A percentile compares a stretch with the other conserved stretches of the same genome.
Evolutionary conservation across 2,888 invertebrate species (phyloP).

Genomic region (Eristalis arbustorum): DNA sequence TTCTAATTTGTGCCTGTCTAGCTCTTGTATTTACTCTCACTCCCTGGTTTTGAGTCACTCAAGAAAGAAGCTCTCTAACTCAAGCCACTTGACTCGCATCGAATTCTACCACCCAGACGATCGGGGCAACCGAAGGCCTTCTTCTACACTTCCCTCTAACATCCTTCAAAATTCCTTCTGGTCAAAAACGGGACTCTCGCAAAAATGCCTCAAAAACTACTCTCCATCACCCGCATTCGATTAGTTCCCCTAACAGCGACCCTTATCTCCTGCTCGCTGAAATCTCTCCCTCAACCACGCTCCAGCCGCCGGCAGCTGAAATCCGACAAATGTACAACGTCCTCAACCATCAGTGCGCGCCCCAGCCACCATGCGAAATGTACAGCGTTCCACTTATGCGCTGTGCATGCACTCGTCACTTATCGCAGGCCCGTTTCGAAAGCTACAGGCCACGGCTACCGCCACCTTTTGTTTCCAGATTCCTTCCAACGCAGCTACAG

Average conservation of each 20-base stretch:
- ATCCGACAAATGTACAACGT: not conserved
- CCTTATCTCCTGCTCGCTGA: not conserved
- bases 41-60: too few relatives aligned
- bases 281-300: not conserved
- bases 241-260: not conserved
- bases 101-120: too few relatives aligned
- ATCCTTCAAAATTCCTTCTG: too few relatives aligned
- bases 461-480: slow-evolving; percentile 1
- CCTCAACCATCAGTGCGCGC: not conserved
- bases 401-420: not conserved
- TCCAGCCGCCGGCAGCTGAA: not conserved
- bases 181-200: too few relatives aligned
- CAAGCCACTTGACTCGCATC: too few relatives aligned
- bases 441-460: not conserved
- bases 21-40: too few relatives aligned
- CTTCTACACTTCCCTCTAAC: too few relatives aligned
- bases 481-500: not conserved
- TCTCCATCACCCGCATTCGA: not conserved
- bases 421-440: not conserved
- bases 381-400: not conserved
- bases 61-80: too few relatives aligned
- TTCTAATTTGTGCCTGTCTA: too few relatives aligned
- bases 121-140: too few relatives aligned
- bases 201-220: not conserved
- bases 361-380: not conserved